Base-by-base conservation (phyloP, 53 echinoderm and acorn worm genomes). In the Stichopus horrens region DNA sequence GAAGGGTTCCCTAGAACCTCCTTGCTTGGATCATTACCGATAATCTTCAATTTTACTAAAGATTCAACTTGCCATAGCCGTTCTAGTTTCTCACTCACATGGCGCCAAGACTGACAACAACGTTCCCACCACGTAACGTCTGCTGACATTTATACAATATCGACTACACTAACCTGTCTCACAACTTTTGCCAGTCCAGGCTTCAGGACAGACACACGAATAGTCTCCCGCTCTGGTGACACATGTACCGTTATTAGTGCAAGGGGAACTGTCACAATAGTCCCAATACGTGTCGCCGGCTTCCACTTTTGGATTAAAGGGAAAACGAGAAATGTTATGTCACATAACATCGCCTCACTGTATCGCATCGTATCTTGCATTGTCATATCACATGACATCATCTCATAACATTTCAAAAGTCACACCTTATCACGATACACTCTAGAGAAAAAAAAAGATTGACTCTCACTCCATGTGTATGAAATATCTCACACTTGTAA, bases 111-210 rank as follows among this genome's bases (percentile, higher is more conserved):
- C 37, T 37, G 37, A 37, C 37, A 37, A 37, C 37, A 37, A 37
- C 37, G 37, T 37, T 37, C 37, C 37, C 37, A n/a, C n/a, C n/a
- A n/a, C n/a, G n/a, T n/a, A n/a, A n/a, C n/a, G 37, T 37, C 37
- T 37, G 37, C 37, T 37, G 37, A 37, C 37, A 37, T 1, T 37
- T 37, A 37, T 37, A 37, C 37, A 37, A 37, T 37, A 37, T 37
- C 37, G 37, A 37, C 37, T 37, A 37, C 11, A 55, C 92, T 66
- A 89, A 96, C 96, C 92, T 84, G 71, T 76, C 57, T 92, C 81
- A 80, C 96, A 96, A 55, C 21, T 53, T 13, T 56, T 73, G 16
- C 96, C 96, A 23, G 92, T 90, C 96, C 96, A 96, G 51, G 89
- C 93, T 66, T 93, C 84, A 5, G 92, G 86, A 55, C 96, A 96